A percentile compares a stretch with the other conserved stretches of the same genome.
These are phyloP conservation scores for Etheostoma spectabile DNA, from an alignment of 2,113 vertebrate genomes.

Conservation along the genomic window DNA sequence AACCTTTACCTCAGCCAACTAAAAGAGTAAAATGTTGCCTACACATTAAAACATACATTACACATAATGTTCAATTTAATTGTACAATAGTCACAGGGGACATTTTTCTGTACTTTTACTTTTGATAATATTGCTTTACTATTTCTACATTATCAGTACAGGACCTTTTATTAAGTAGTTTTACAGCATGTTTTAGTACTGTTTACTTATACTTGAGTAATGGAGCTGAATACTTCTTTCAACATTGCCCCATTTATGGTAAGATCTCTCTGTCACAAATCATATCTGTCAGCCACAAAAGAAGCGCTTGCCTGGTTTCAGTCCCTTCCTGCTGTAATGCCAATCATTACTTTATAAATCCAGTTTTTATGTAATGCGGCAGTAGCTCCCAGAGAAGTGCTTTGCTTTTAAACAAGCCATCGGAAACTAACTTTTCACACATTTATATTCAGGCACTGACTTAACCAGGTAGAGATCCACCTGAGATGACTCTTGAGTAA, in stretches of 20 bases:
- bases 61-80: no score
- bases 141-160: not conserved
- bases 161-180: not conserved
- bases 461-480: constrained; percentile 41
- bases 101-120: not conserved
- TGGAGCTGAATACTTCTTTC: not conserved
- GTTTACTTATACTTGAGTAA: not conserved
- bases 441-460: constrained; percentile 41
- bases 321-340: constrained; percentile 24
- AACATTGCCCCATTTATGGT: not conserved
- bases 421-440: constrained; percentile 22
- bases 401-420: constrained; percentile 38
- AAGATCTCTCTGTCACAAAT: not conserved
- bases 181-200: not conserved
- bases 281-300: not conserved
- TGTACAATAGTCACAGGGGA: no score
- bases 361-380: constrained; percentile 4
- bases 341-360: constrained; percentile 52
- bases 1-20: not conserved
- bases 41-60: no score
- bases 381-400: not conserved
- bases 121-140: not conserved
- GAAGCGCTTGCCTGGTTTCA: not conserved
- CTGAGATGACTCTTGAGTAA: constrained; percentile 42
- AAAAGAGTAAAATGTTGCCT: not conserved